These are phyloP conservation scores for Drosophila kurseongensis DNA, from an alignment of 1,140 invertebrate species.

Conservation along the genomic window DNA sequence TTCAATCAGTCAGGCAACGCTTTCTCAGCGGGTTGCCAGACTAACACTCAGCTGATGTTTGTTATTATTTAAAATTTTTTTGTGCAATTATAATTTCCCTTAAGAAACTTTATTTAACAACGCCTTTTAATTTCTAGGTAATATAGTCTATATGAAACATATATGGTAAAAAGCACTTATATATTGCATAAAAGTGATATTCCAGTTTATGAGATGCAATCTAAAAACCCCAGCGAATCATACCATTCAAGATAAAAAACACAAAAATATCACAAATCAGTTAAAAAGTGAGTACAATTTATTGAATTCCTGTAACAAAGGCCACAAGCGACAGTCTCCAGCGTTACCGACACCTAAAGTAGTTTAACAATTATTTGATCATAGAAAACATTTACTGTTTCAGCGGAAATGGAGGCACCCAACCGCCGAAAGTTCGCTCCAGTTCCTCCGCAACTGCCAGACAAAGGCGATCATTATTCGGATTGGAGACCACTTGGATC, in stretches of 20 bases:
- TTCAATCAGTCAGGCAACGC: not conserved
- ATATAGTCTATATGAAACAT: too few relatives aligned
- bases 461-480: slow-evolving; percentile 92
- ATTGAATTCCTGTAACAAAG: slow-evolving; percentile 40
- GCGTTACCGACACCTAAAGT: slow-evolving; percentile 47
- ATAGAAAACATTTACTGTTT: slow-evolving; percentile 29
- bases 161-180: too few relatives aligned
- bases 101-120: too few relatives aligned
- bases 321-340: slow-evolving; percentile 43
- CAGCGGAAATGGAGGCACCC: slow-evolving; percentile 87
- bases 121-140: too few relatives aligned
- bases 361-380: slow-evolving; percentile 2
- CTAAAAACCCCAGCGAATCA: too few relatives aligned
- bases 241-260: not conserved
- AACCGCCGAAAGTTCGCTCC: slow-evolving; percentile 93
- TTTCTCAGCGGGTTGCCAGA: not conserved
- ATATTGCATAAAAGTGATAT: too few relatives aligned
- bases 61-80: not conserved
- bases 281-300: slow-evolving; percentile 7
- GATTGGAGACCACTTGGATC: slow-evolving; percentile 92
- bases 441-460: slow-evolving; percentile 94
- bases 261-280: not conserved
- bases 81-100: too few relatives aligned
- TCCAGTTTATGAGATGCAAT: too few relatives aligned
- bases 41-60: slow-evolving; percentile 1